phyloP scores from a whole-genome alignment of 1,140 invertebrate species.

The Drosophila baimaii region DNA sequence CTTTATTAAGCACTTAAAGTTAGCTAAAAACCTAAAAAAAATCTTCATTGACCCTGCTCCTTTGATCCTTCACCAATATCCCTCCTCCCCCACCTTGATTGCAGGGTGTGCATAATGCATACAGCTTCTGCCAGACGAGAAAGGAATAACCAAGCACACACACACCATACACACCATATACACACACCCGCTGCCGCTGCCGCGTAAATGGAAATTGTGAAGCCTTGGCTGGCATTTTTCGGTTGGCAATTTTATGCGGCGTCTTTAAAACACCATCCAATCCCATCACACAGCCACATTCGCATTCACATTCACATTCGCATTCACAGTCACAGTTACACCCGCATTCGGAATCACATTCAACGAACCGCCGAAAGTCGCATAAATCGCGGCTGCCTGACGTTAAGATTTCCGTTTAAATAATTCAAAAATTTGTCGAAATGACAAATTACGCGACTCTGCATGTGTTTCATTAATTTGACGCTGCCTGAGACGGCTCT shows the following conservation, averaged over 20 bases:
- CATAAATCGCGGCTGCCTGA: slow-evolving; percentile 61
- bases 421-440: slow-evolving; percentile 80
- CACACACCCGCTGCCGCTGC: slow-evolving; percentile 4
- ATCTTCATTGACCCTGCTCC: too few relatives aligned
- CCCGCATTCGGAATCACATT: slow-evolving; percentile 38
- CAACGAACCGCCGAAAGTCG: slow-evolving; percentile 23
- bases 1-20: not conserved
- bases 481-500: slow-evolving; percentile 41
- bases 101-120: slow-evolving; percentile 52
- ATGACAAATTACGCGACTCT: slow-evolving; percentile 75
- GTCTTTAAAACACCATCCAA: slow-evolving; percentile 59
- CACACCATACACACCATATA: not conserved
- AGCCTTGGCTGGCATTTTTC: slow-evolving; percentile 52
- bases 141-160: slow-evolving; percentile 41
- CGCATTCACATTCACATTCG: slow-evolving; percentile 18
- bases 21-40: too few relatives aligned
- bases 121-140: slow-evolving; percentile 29
- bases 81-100: not conserved
- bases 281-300: slow-evolving; percentile 40
- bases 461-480: slow-evolving; percentile 79
- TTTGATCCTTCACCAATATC: not conserved
- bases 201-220: slow-evolving; percentile 51
- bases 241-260: slow-evolving; percentile 51
- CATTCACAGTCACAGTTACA: slow-evolving; percentile 35
- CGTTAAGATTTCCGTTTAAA: slow-evolving; percentile 77